Evolutionary conservation across 2,113 vertebrate species (phyloP), one percentile per base, ranked within the genome.

Genomic region (Peromyscus leucopus): DNA sequence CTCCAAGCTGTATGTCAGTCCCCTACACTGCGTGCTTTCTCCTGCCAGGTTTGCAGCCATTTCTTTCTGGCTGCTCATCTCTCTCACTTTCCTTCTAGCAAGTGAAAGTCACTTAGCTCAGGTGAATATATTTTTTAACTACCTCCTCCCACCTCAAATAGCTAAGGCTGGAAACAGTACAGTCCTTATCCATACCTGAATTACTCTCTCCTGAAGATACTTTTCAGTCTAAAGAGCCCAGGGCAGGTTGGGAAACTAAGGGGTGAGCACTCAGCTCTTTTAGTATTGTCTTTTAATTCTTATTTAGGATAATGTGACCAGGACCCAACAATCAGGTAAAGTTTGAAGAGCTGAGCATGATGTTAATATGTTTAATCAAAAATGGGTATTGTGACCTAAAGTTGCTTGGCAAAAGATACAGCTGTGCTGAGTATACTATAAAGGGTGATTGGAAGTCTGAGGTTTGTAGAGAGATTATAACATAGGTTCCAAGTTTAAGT

Each of bases 21-120:
- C 4, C 0, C 33, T 2, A 9, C 0, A 31, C 4, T 24, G 3
- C 6, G 7, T 1, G 1, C 1, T 39, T 13, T 63, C 51, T 46
- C 19, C 57, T 51, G 2, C 15, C 4, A 10, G 17, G 5, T 4
- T 17, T 57, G 10, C 33, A 39, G 24, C 57, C 2, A 6, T 26
- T 57, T 88, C 31, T n/a, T 57, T 75, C n/a, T 65, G n/a, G 15
- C 10, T 59, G 46, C 42, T 42, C 33, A 1, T 8, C 67, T 22
- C 24, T 72, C 67, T 67, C 36, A 19, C 22, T 85, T 88, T 80
- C 59, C 36, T 67, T 48, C 31, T 26, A 0, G 51, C 10, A 67
- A 33, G 26, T 11, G 3, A 55, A n/a, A 7, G 24, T 94, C 46
- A 17, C 39, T 59, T 7, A 48, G 39, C 4, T 36, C 13, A 31